Base-by-base conservation (phyloP, 2,113 vertebrate species). In the Climacteris rufus region DNA sequence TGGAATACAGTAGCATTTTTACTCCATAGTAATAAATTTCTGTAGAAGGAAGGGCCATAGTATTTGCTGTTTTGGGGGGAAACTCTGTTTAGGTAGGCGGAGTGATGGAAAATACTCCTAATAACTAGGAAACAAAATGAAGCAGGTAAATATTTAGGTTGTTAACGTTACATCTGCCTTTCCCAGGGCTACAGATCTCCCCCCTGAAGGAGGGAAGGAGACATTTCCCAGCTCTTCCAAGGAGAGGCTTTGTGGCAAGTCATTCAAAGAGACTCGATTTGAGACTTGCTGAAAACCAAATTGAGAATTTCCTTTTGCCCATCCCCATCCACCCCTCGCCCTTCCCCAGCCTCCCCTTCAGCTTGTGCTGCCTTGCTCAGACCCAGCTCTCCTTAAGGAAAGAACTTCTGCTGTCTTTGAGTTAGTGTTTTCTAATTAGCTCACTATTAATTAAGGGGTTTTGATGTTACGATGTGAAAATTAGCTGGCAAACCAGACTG, bases 1-100 rank as follows among this genome's bases (percentile, higher is more conserved):
- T 98, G 98, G 97, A 95, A 93, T 96, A 97, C 96, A 94, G 97
- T 94, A 96, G 97, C 94, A 84, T 95, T 98, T 85, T 90, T 92
- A 64, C 94, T 95, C 89, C 1, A 15, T 35, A 80, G 24, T 8
- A 80, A 88, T 97, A 96, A 97, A 97, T 96, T 96, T 53, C 45
- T 89, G 95, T 47, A 95, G 84, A 64, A 90, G 19, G 63, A 77
- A 94, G 75, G 81, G 63, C 86, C 20, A 13, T 60, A 60, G 83
- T 81, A 79, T 89, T 95, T 83, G 75, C 82, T 6, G 2, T 33
- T 93, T 94, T 93, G 50, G 61, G 70, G 70, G 61, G 13, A 64
- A 90, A 82, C 25, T 83, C 72, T 52, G 54, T 70, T 65, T 35
- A 13, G 27, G 66, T 78, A 54, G 64, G 66, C 0, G 1, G 86